Evolutionary conservation across 2,113 vertebrate genomes (phyloP), one percentile per base, ranked within the genome.

Genomic region (Promerops cafer): DNA sequence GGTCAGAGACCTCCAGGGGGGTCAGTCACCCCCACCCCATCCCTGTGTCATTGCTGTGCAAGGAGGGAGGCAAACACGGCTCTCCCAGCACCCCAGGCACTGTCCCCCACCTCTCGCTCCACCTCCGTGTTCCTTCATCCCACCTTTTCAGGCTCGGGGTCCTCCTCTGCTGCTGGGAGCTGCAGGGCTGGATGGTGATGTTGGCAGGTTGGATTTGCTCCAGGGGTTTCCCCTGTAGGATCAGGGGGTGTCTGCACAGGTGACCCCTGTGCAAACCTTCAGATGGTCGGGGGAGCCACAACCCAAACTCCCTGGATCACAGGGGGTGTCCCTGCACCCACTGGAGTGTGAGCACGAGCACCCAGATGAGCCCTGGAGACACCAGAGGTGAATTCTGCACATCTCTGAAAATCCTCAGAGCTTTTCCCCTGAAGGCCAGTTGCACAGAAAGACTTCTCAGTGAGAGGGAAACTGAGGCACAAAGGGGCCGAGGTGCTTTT

Each of bases 281-380:
- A 2, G 33, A 52, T 2, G 2, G 4, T 13, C 40, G 8, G 40
- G 8, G 22, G 57, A 78, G 5, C 4, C 2, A 0, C 20, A 28
- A 33, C 31, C 45, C 63, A 39, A 16, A 15, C 9, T 13, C 53
- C 2, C 0, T 1, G 40, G 60, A 7, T 66, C 19, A 2, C 0
- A 5, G 21, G 13, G 14, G 3, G 13, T 31, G 5, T 71, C 56
- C 69, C 30, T 91, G 71, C 19, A 23, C 39, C 0, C 2, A 2
- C 13, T 60, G 33, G 13, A 39, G 19, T 10, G 22, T 0, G 16
- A 74, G 8, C 3, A 6, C 0, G 3, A 66, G 20, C 49, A 44
- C 9, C 5, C 13, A 4, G 30, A 9, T 65, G 33, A 65, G 59
- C 40, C 13, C 40, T 53, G 40, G 28, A 16, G 37, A 28, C 39